A percentile compares a stretch with the other conserved stretches of the same genome.
These are phyloP conservation scores for Perizoma affinitatum DNA, from an alignment of 2,888 invertebrate genomes.

Conservation along the genomic window DNA sequence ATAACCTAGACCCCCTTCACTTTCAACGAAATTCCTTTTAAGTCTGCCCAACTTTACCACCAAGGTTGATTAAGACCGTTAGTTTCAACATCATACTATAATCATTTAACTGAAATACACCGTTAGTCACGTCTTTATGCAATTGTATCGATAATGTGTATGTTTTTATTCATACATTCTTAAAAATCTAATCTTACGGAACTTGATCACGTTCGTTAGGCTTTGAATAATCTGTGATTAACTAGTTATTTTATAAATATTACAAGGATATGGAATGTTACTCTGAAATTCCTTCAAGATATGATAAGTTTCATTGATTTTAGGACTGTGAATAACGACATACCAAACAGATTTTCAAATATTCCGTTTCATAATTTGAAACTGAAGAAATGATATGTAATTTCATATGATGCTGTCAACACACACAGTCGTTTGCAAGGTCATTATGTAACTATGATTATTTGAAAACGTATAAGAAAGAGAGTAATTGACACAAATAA, in stretches of 20 bases:
- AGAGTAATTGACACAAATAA: too few relatives aligned
- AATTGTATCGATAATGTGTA: constrained; percentile 7
- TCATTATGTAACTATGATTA: too few relatives aligned
- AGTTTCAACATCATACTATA: constrained; percentile 17
- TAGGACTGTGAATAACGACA: too few relatives aligned
- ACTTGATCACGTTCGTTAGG: neutral
- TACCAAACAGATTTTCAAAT: too few relatives aligned
- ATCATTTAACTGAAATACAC: constrained; percentile 10
- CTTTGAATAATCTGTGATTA: constrained; percentile 6
- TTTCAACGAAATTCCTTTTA: neutral
- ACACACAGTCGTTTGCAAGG: too few relatives aligned
- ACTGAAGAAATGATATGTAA: too few relatives aligned
- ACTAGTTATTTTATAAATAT: neutral
- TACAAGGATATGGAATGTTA: neutral
- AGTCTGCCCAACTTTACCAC: neutral
- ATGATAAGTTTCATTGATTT: too few relatives aligned
- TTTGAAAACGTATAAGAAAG: too few relatives aligned
- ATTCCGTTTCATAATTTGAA: too few relatives aligned
- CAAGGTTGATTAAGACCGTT: constrained; percentile 4
- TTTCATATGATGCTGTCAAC: too few relatives aligned
- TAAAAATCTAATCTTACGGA: constrained; percentile 3
- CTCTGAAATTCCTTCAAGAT: neutral
- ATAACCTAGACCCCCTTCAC: constrained; percentile 1
- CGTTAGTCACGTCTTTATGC: constrained; percentile 11
- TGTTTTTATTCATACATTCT: constrained; percentile 7